Base-by-base conservation (phyloP, 1,140 invertebrate genomes). In the Gryllus bimaculatus region DNA sequence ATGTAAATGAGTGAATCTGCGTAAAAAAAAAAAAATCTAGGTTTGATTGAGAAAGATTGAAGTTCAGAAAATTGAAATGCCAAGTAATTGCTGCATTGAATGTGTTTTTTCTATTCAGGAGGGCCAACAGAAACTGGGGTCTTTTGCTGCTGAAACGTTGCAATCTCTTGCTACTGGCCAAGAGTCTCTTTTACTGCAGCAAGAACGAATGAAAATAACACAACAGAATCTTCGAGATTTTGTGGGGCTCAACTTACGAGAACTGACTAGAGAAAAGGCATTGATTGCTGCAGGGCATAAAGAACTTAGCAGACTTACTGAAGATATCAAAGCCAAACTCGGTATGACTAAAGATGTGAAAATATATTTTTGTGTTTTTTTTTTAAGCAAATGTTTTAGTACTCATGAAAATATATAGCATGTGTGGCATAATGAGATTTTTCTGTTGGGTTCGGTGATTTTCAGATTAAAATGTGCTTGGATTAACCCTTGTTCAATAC, bases 251-350 rank as follows among this genome's bases (percentile, higher is more conserved):
- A 92, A 92, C 84, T 83, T 92, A 73, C 85, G 86, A 78, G 84
- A 90, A 48, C 83, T 92, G 15, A 84, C 84, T 8, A 85, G 88
- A 78, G 91, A 92, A 83, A 92, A 91, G 82, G 85, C 87, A 39
- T 81, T 92, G 8, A 92, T 92, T 82, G 84, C 87, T 74, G 83
- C 88, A 47, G 90, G 90, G 20, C 90, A 92, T 80, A 83, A 84
- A 79, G 86, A 91, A 81, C 81, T 92, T 6, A 84, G 87, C 49
- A 48, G 83, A 10, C 88, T 92, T 86, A 89, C 89, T 10, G 85
- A 89, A 81, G 86, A 88, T 78, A 88, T 92, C 47, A 88, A 87
- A 83, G 81, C 83, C 6, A 90, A 88, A 85, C 84, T 92, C 81
- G 89, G 89, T 90, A 85, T 84, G 48, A 78, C 74, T 81, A 21